Evolutionary conservation across 2,113 vertebrate species (phyloP), one percentile per base, ranked within the genome.

Genomic region (Mirounga angustirostris): DNA sequence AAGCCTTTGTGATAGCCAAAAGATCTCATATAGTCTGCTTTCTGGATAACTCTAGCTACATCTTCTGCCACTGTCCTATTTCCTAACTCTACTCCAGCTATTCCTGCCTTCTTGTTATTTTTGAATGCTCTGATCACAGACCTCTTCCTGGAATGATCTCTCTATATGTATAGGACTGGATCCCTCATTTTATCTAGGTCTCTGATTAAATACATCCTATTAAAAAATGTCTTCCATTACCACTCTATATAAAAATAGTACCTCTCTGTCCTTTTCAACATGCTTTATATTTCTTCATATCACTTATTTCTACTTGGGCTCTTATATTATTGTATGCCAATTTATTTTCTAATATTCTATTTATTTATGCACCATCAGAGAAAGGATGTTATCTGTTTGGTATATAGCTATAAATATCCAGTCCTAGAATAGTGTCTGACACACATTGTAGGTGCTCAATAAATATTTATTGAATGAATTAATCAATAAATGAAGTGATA

Each of bases 401-500:
- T 40, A 22, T 36, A 36, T 43, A 85, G 18, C 7, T 83, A 65
- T 52, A 43, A 93, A 24, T 50, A 43, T 28, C 21, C 15, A 24
- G 56, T 74, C 21, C 16, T 80, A 63, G 79, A 83, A 63, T 14
- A 89, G 30, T 79, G 36, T 87, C 50, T 74, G 56, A n/a, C 46
- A 74, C 4, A 56, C 11, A 46, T 78, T 81, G 1, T 63, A 82
- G 56, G 33, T 46, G 9, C 21, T 76, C 12, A 19, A 24, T 76
- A 87, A 95, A 82, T 82, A 76, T 67, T 50, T 85, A 65, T 16
- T 93, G 63, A 84, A 36, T 79, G 8, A 88, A 67, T 83, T 81
- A 24, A 67, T 58, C 24, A 96, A 71, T 88, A 50, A 59, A 76
- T 63, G 11, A 76, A 76, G n/a, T 65, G 82, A 87, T 87, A n/a